Evolutionary conservation across 1,140 invertebrate genomes (phyloP).

Genomic region (Apis florea): DNA sequence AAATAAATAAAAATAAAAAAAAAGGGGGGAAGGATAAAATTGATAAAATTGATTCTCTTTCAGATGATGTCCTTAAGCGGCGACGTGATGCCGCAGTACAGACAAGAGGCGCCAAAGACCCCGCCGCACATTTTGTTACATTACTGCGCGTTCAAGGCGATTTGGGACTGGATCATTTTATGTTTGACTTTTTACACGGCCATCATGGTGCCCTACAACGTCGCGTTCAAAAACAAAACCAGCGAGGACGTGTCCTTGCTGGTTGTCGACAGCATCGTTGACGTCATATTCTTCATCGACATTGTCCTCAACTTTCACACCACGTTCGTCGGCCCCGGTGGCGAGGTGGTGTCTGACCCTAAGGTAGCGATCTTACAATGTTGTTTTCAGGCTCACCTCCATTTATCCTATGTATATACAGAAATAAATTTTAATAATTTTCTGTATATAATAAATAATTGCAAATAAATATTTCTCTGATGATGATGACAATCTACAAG

Average conservation of each 20-base stretch:
- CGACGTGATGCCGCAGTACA: constrained; percentile 99
- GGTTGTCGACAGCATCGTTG: constrained; percentile 99
- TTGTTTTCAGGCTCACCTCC: no score
- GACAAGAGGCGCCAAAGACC: constrained; percentile 99
- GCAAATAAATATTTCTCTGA: no score
- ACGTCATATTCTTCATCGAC: constrained; percentile 99
- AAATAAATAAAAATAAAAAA: background rate
- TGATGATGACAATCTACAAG: no score
- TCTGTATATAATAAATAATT: no score
- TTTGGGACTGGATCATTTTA: constrained; percentile 99
- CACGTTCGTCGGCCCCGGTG: constrained; percentile 98
- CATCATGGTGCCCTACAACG: constrained; percentile 99
- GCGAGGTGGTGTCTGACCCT: constrained; percentile 98
- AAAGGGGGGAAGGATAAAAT: no score
- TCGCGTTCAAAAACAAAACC: constrained; percentile 99
- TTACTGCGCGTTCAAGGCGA: constrained; percentile 99
- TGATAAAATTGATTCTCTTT: constrained; percentile 33
- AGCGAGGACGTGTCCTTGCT: constrained; percentile 98
- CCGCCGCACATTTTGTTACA: constrained; percentile 98
- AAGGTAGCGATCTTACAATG: constrained; percentile 83
- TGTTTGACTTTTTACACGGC: constrained; percentile 99
- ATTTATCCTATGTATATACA: no score
- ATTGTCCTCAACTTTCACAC: constrained; percentile 99
- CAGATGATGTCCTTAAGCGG: constrained; percentile 98
- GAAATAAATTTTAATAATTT: no score